Percentiles rank a stretch among this genome's conserved stretches.
phyloP scores from a whole-genome alignment of 2,888 invertebrate genomes.

The Dolomedes plantarius region DNA sequence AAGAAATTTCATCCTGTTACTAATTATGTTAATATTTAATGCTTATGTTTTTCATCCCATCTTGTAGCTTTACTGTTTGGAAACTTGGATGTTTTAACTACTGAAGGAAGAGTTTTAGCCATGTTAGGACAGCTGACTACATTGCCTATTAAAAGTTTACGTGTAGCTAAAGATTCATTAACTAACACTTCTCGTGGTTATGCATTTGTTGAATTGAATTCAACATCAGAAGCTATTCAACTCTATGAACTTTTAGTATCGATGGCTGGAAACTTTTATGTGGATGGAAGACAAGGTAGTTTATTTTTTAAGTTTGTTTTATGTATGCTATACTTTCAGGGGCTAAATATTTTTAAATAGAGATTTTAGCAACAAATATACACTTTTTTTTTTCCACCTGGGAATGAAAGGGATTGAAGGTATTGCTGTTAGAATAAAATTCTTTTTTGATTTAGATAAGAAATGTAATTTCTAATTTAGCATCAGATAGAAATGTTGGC shows the following conservation, averaged over 20 bases:
- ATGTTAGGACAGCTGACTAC: constrained; percentile 83
- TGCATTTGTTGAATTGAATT: constrained; percentile 88
- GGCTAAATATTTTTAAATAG: no score
- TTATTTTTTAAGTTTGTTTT: background rate
- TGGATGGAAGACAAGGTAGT: constrained; percentile 80
- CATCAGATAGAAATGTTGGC: no score
- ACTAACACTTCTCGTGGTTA: constrained; percentile 89
- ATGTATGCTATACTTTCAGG: no score
- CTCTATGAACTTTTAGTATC: constrained; percentile 84
- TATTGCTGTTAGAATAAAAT: no score
- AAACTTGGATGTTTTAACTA: constrained; percentile 92
- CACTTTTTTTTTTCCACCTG: background rate
- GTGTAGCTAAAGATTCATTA: constrained; percentile 88
- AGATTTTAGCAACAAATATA: no score
- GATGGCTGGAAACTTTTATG: constrained; percentile 79
- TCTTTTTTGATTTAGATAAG: no score
- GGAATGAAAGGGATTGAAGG: no score
- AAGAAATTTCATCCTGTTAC: no score
- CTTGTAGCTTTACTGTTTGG: constrained; percentile 87
- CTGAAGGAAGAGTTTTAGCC: constrained; percentile 92
- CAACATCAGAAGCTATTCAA: constrained; percentile 87
- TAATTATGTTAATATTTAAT: no score
- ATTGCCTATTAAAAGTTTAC: constrained; percentile 86
- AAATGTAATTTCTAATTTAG: no score
- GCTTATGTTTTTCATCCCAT: no score